phyloP scores from a whole-genome alignment of 1,140 invertebrate genomes.

The Pseudomyrmex dendroicus region DNA sequence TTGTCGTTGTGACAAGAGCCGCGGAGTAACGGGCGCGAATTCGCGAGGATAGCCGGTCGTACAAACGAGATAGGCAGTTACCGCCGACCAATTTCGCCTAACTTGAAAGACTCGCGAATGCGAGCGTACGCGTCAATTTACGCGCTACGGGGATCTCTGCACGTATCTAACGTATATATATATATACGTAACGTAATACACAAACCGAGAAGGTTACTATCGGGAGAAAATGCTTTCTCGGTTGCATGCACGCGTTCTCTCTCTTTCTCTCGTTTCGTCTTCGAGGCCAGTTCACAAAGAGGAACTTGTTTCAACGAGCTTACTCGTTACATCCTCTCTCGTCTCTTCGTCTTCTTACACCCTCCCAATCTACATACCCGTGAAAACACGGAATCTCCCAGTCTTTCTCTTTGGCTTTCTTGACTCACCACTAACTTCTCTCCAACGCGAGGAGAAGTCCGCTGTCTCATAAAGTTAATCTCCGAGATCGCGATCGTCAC shows the following conservation, averaged over 20 bases:
- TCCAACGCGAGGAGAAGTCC: no score
- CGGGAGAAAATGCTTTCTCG: not conserved
- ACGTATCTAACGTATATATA: not conserved
- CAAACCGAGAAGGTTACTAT: constrained; percentile 23
- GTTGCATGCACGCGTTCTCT: not conserved
- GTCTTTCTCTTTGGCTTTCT: no score
- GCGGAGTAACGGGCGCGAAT: not conserved
- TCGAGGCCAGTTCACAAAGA: constrained; percentile 67
- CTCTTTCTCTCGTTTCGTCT: constrained; percentile 43
- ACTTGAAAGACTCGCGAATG: constrained; percentile 16
- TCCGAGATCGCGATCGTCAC: no score
- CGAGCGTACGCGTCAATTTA: constrained; percentile 31
- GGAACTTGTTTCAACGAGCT: constrained; percentile 70
- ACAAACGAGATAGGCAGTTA: constrained; percentile 26
- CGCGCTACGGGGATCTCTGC: not conserved
- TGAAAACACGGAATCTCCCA: no score
- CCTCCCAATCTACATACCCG: no score
- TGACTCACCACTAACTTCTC: no score
- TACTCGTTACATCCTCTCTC: constrained; percentile 61
- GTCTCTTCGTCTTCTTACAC: constrained; percentile 59
- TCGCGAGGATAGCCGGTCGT: constrained; percentile 1
- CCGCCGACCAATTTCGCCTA: constrained; percentile 22
- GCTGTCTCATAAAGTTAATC: no score
- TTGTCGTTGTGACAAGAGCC: not conserved
- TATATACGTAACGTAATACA: not conserved